Base-by-base conservation (phyloP, 2,888 invertebrate genomes). In the Mythimna ferrago region DNA sequence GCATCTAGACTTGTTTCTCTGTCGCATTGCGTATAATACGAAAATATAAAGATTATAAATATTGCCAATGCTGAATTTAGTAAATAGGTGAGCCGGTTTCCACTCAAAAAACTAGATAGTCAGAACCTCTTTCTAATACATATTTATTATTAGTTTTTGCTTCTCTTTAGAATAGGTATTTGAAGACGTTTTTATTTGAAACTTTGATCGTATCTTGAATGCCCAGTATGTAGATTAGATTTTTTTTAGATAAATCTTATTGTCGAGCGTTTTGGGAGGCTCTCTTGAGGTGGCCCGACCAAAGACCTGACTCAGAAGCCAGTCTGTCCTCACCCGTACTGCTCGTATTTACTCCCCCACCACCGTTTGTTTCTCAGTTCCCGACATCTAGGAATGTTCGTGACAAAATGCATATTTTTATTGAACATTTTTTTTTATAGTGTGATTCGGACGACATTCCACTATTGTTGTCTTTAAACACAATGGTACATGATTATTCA, bases 21-120 rank as follows among this genome's bases (percentile, higher is more conserved):
- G 10, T n/a, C 16, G 11, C 21, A 35, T 26, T 66, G 11, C 14
- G 9, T 53, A 19, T 9, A 14, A 2, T 60, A 44, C 21, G 2
- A 60, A 48, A 54, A 67, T 26, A 48, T 11, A 44, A 6, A 60
- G 54, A 10, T 35, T 61, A 73, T 32, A 19, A 32, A 56, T 57
- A 41, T 38, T 38, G 11, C 32, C 14, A 21, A 19, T 11, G 54
- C 14, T 65, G 41, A 21, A 14, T 54, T 19, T 21, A 68, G 26
- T 58, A 41, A 19, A 44, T 5, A 16, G 16, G 26, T 53, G 9
- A 26, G 67, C 73, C n/a, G 26, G 73, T 67, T 73, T 35, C 14
- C 26, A 35, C 26, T 4, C 10, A 32, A 66, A 57, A 57, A 66
- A 19, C 9, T 21, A 19, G 2, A 11, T 32, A 32, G 2, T 32